Conservation (phyloP, 2,888 invertebrate species). For the Drosophila picticornis region DNA sequence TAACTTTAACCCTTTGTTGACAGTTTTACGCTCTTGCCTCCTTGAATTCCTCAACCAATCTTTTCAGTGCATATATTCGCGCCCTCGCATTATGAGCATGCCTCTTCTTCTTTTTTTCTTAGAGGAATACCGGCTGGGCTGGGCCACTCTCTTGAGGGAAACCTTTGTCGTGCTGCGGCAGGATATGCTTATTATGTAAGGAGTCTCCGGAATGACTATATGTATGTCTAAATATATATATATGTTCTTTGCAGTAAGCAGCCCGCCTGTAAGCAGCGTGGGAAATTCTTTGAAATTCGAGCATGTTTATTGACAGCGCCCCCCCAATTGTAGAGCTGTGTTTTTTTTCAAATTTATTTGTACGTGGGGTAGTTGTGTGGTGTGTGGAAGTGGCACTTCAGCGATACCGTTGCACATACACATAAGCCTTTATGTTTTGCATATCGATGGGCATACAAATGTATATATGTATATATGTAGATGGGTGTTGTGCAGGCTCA, state of each 20-base stretch:
- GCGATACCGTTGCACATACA: slow-evolving; percentile 48
- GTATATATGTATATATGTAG: slow-evolving; percentile 10
- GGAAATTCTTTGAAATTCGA: slow-evolving; percentile 80
- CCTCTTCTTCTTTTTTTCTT: slow-evolving; percentile 21
- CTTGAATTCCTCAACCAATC: slow-evolving; percentile 3
- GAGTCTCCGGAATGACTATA: slow-evolving; percentile 11
- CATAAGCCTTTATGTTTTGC: slow-evolving; percentile 17
- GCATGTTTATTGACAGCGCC: slow-evolving; percentile 65
- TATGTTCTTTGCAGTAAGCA: neutral
- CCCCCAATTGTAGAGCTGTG: neutral
- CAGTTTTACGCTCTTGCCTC: slow-evolving; percentile 33
- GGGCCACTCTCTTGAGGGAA: slow-evolving; percentile 26
- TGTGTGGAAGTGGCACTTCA: slow-evolving; percentile 53
- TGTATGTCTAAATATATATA: neutral
- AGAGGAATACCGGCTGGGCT: neutral
- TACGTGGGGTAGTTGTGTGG: slow-evolving; percentile 23
- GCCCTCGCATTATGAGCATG: slow-evolving; percentile 52
- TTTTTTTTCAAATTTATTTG: slow-evolving; percentile 8
- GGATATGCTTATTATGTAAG: slow-evolving; percentile 60
- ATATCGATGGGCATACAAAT: slow-evolving; percentile 46
- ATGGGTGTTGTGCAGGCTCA: slow-evolving; percentile 10
- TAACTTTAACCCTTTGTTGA: slow-evolving; percentile 68
- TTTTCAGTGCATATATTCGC: slow-evolving; percentile 20
- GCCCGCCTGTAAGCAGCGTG: slow-evolving; percentile 72
- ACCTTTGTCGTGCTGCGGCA: slow-evolving; percentile 62